Conservation (phyloP, 2,797 vertebrate genomes). For the Acanthurus lineatus region DNA sequence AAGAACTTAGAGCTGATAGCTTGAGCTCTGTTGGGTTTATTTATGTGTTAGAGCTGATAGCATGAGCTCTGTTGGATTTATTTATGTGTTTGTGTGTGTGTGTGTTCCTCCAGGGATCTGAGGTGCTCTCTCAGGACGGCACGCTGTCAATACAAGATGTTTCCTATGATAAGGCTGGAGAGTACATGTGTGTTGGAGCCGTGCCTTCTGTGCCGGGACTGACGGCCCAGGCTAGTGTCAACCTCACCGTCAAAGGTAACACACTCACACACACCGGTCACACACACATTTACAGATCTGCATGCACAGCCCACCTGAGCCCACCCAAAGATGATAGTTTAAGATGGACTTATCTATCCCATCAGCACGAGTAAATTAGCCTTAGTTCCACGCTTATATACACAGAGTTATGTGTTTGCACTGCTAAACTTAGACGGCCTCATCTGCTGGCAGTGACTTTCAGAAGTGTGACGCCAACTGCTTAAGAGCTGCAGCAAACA, state of each 20-base stretch:
- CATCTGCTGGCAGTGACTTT: not conserved
- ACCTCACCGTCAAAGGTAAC: constrained; percentile 88
- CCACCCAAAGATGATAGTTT: too few relatives aligned
- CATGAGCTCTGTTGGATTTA: constrained; percentile 24
- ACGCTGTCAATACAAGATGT: constrained; percentile 68
- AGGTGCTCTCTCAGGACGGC: constrained; percentile 75
- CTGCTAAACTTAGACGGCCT: not conserved
- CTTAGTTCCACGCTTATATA: too few relatives aligned
- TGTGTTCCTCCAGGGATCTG: constrained; percentile 78
- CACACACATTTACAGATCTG: not conserved
- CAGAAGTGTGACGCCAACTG: too few relatives aligned
- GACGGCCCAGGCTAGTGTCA: constrained; percentile 71
- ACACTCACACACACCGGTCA: not conserved
- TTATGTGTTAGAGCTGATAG: too few relatives aligned
- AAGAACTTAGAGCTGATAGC: not conserved
- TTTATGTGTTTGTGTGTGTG: constrained; percentile 44
- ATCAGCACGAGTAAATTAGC: too few relatives aligned
- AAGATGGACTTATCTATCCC: too few relatives aligned
- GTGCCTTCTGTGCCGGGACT: constrained; percentile 86
- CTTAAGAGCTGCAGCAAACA: not conserved
- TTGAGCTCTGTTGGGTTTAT: too few relatives aligned
- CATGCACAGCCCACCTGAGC: too few relatives aligned
- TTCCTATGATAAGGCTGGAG: constrained; percentile 81
- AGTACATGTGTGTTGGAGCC: constrained; percentile 86
- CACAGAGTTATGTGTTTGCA: not conserved